Percentiles rank a stretch among this genome's conserved stretches.
phyloP scores from a whole-genome alignment of 1,140 invertebrate species.

The Chymomyza costata region DNA sequence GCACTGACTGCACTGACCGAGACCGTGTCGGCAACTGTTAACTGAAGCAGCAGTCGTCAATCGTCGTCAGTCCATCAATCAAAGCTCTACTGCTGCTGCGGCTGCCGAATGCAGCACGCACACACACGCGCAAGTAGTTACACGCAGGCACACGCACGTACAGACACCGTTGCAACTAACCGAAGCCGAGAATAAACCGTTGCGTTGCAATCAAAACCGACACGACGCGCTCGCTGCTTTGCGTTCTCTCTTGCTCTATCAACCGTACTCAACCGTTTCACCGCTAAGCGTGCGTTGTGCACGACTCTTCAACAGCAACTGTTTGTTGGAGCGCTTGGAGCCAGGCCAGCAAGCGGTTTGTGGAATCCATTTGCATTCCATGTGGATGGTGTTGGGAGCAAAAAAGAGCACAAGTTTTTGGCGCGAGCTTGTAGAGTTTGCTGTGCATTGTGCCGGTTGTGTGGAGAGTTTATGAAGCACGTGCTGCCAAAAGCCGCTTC shows the following conservation, averaged over 20 bases:
- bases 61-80: constrained; percentile 51
- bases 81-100: no score
- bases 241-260: constrained; percentile 1
- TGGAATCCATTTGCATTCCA: constrained; percentile 6
- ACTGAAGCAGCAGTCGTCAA: neutral
- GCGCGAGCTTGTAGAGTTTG: constrained; percentile 59
- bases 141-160: no score
- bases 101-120: constrained; percentile 44
- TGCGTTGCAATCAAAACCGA: constrained; percentile 20
- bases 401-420: constrained; percentile 36
- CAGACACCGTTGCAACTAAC: constrained; percentile 31
- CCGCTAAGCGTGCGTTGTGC: constrained; percentile 42
- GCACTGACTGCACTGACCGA: constrained; percentile 58
- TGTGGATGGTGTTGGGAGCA: constrained; percentile 42
- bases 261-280: no score
- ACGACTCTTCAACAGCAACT: constrained; percentile 61
- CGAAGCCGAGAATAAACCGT: constrained; percentile 29
- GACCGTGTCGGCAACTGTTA: constrained; percentile 38
- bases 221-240: constrained; percentile 22
- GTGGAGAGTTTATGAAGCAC: neutral
- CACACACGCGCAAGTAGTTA: no score
- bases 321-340: constrained; percentile 29
- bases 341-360: constrained; percentile 24
- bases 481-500: constrained; percentile 19
- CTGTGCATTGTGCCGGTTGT: constrained; percentile 40